Evolutionary conservation across 1,140 invertebrate species (phyloP), one percentile per base, ranked within the genome.

Genomic region (Procambarus clarkii): DNA sequence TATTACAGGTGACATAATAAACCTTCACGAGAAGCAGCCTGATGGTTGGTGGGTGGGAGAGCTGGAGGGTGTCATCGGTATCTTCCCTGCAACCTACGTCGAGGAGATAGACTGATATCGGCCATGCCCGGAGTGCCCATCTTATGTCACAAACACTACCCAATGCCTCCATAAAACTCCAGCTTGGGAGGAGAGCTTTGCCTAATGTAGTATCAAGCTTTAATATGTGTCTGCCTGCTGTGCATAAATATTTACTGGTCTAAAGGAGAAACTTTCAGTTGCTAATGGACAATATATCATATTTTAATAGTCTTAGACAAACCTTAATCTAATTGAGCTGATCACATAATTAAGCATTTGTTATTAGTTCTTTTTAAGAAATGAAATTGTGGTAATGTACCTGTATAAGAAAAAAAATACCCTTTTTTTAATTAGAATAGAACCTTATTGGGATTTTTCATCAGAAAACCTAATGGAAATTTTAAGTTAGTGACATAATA

Each of bases 11-110:
- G 98, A 99, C 94, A 95, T 98, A 15, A 97, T 99, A 93, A 97
- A 97, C 90, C 97, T 99, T 48, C 97, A 97, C 94, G 97, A 97
- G 93, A 98, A 98, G 94, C 97, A 98, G 94, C 96, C 97, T n/a
- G 97, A 98, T 94, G 98, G 98, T 8, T 99, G 98, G 98, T 99
- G 98, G 98, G 96, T 98, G 82, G 98, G 98, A 13, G 97, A 98
- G 93, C 95, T 98, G 77, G 96, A 97, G 90, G 98, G 98, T 50
- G 95, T 95, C 85, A 96, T 97, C 82, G 98, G 98, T 48, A 98
- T 98, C 92, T 98, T 99, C 93, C 98, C 98, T 1, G 98, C 98
- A 2, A 98, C 98, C 5, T 99, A 98, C 93, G 98, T 98, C 3
- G 97, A 98, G 95, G 95, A 96, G 93, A 94, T 96, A 8, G 92